phyloP scores from a whole-genome alignment of 2,113 vertebrate species.

The Calyptommatus sinebrachiatus region DNA sequence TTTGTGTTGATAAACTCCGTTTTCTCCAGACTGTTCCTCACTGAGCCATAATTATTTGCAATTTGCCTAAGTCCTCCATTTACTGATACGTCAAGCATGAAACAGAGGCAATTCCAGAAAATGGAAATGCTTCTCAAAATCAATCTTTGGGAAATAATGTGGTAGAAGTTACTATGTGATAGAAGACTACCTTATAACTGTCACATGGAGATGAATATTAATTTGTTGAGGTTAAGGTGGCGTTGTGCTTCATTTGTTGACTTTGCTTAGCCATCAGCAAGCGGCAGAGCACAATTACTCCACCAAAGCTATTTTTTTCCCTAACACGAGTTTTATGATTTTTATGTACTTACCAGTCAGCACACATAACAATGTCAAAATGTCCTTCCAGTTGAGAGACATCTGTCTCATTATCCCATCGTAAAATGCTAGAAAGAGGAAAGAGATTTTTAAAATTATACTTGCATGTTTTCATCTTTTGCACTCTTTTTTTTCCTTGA shows the following conservation, averaged over 20 bases:
- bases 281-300: conserved; percentile 75
- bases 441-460: conserved; percentile 66
- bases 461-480: conserved; percentile 64
- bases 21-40: conserved; percentile 90
- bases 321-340: conserved; percentile 76
- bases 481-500: conserved; percentile 63
- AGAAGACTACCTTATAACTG: conserved; percentile 88
- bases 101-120: conserved; percentile 99
- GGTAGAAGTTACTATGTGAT: conserved; percentile 86
- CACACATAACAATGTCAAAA: conserved; percentile 98
- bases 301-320: conserved; percentile 71
- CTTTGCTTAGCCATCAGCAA: conserved; percentile 79
- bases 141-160: conserved; percentile 91
- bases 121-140: conserved; percentile 93
- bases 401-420: conserved; percentile 97
- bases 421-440: conserved; percentile 84
- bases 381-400: conserved; percentile 92
- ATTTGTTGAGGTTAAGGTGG: conserved; percentile 83
- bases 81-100: conserved; percentile 99
- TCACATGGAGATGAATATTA: conserved; percentile 88
- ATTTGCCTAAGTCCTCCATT: conserved; percentile 99
- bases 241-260: conserved; percentile 85
- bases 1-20: conserved; percentile 95
- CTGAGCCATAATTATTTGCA: conserved; percentile 99
- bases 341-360: conserved; percentile 97